These are phyloP conservation scores for Ephialtes manifestator DNA, from an alignment of 2,888 invertebrate genomes.

Conservation along the genomic window DNA sequence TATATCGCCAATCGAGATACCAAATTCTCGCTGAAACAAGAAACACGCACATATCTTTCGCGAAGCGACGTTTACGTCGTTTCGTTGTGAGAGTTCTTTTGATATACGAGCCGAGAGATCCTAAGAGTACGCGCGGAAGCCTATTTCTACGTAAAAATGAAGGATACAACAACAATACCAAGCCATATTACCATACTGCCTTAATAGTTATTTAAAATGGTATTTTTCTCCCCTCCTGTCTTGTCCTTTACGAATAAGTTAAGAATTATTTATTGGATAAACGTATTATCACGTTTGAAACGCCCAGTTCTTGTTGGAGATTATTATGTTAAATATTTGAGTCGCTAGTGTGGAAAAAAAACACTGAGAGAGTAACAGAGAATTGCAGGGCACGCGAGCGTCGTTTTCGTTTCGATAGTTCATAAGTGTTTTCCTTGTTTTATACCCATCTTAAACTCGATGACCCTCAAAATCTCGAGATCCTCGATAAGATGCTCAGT, in stretches of 20 bases:
- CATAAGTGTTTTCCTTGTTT: constrained; percentile 24
- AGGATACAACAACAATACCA: constrained; percentile 71
- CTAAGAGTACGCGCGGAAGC: constrained; percentile 50
- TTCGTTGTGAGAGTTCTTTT: constrained; percentile 35
- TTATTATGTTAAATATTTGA: constrained; percentile 32
- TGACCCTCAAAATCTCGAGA: constrained; percentile 2
- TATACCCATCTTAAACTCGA: constrained; percentile 10
- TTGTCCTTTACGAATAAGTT: constrained; percentile 49
- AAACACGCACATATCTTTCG: constrained; percentile 66
- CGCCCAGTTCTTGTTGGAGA: constrained; percentile 6
- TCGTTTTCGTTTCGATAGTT: constrained; percentile 29
- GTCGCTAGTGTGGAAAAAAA: constrained; percentile 40
- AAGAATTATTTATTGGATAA: constrained; percentile 64
- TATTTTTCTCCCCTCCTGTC: constrained; percentile 60
- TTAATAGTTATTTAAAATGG: constrained; percentile 82
- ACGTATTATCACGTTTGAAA: constrained; percentile 42
- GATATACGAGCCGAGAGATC: constrained; percentile 33
- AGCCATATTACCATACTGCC: constrained; percentile 85
- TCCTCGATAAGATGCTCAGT: constrained; percentile 31
- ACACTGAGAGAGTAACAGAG: constrained; percentile 19
- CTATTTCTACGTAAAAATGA: constrained; percentile 68
- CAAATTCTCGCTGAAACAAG: constrained; percentile 4
- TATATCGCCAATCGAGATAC: constrained; percentile 17
- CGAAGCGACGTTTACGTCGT: constrained; percentile 20
- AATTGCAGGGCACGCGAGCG: constrained; percentile 15